Base-by-base conservation (phyloP, 2,113 vertebrate species). In the Setophaga petechia region DNA sequence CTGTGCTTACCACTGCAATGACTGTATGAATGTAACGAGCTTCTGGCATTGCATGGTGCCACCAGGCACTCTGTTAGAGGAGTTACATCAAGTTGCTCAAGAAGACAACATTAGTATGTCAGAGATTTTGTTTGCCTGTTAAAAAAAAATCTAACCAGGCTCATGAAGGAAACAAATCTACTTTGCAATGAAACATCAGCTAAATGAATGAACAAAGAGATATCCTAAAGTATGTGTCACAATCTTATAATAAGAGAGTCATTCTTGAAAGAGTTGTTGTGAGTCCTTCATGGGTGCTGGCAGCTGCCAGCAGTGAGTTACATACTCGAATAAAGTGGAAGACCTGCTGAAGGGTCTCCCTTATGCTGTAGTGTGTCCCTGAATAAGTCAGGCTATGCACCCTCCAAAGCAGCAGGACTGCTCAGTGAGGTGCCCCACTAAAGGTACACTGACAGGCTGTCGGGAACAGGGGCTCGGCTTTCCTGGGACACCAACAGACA, bases 401-500 rank as follows among this genome's bases (percentile, higher is more conserved):
- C 27, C 18, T 35, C 16, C 0, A 0, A 14, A 1, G 4, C 25
- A 43, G 16, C 44, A 86, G 37, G 35, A 25, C 13, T 67, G 51
- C 20, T 51, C 71, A 31, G 21, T 2, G 51, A 85, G 20, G 20
- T 10, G 3, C 3, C 4, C 8, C 16, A 18, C 2, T 23, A 11
- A 58, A 0, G 3, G 12, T 16, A 67, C 20, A 17, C 24, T 21
- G 35, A 6, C 43, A 43, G 37, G 12, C 12, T 25, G 19, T 3
- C 46, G 27, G 47, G 44, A 7, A 44, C 11, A 6, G 44, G 13
- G 1, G 15, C 11, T 43, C 3, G 0, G 21, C 25, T 59, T 31
- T 59, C 25, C 52, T 37, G 54, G 17, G 7, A 12, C 54, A 25
- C 17, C 0, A 2, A 59, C 21, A 44, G 31, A 18, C 6, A 52